Evolutionary conservation across 2,113 vertebrate species (phyloP), one percentile per base, ranked within the genome.

Genomic region (Syngnathus floridae): DNA sequence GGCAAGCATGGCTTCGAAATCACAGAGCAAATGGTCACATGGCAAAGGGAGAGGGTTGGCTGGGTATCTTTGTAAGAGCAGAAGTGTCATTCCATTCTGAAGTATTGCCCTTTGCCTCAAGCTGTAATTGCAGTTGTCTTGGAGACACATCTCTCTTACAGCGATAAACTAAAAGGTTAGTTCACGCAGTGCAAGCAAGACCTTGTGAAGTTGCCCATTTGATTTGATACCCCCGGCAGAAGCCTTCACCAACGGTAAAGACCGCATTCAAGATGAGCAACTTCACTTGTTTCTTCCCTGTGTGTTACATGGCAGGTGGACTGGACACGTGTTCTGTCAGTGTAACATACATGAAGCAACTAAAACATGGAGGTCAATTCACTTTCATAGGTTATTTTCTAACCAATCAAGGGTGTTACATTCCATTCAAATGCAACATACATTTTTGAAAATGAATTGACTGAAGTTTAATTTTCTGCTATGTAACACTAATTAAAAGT

Each of bases 71-170:
- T 87, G 85, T 83, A 88, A 86, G 78, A 88, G 74, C 4, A 79
- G 85, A 82, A 21, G 78, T 81, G 82, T 78, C 75, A 14, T 63
- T 67, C 65, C 80, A 52, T 69, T 71, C 11, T 65, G 67, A 70
- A 68, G 64, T 38, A 62, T 66, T 66, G 19, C 58, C 14, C 59
- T 72, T 69, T 56, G 63, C 67, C 65, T 62, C 38, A 71, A 67
- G 73, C 71, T 73, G 48, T n/a, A 31, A 67, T 45, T 58, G 64
- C 70, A 65, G 51, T 58, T 48, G 17, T 3, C 51, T 60, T 19
- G 45, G 60, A 70, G 78, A 87, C 82, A 83, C 78, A 4, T 78
- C 75, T 78, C 76, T 84, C 82, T 89, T 85, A 85, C 82, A 82
- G 76, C 48, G 64, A 81, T 72, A 59, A 72, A 75, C 61, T 56